These are phyloP conservation scores for Apamea monoglypha DNA, from an alignment of 2,888 invertebrate genomes.

Conservation along the genomic window DNA sequence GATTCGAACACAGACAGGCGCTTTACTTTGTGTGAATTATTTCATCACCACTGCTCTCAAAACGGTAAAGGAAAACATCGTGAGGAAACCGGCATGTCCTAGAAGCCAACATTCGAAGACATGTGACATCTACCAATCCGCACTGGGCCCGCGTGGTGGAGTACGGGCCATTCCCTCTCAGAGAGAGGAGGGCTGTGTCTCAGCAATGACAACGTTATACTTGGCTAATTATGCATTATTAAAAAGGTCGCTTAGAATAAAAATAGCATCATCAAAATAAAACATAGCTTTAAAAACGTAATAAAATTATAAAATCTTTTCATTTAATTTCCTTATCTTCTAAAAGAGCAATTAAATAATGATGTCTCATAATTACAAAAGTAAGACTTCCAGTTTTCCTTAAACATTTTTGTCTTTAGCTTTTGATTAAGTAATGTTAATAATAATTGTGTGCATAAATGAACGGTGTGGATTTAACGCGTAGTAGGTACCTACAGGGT, in stretches of 20 bases:
- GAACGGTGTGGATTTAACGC: not conserved
- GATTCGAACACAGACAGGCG: no score
- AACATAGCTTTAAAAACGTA: not conserved
- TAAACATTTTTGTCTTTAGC: not conserved
- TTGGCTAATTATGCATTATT: no score
- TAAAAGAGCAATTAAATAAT: not conserved
- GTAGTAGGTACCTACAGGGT: not conserved
- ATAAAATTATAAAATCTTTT: not conserved
- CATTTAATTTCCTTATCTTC: not conserved
- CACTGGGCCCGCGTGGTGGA: no score
- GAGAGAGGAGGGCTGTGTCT: no score
- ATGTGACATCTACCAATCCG: no score
- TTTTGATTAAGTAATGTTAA: not conserved
- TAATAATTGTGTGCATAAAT: not conserved
- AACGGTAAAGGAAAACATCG: no score
- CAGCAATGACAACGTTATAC: no score
- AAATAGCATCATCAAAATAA: not conserved
- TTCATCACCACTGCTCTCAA: no score
- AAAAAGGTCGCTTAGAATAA: not conserved
- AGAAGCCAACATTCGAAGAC: no score
- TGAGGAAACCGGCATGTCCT: no score
- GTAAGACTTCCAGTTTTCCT: not conserved
- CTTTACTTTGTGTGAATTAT: no score
- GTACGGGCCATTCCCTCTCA: no score
- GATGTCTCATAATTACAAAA: not conserved